Conservation (phyloP, 2,113 vertebrate species). For the Loxodonta africana region DNA sequence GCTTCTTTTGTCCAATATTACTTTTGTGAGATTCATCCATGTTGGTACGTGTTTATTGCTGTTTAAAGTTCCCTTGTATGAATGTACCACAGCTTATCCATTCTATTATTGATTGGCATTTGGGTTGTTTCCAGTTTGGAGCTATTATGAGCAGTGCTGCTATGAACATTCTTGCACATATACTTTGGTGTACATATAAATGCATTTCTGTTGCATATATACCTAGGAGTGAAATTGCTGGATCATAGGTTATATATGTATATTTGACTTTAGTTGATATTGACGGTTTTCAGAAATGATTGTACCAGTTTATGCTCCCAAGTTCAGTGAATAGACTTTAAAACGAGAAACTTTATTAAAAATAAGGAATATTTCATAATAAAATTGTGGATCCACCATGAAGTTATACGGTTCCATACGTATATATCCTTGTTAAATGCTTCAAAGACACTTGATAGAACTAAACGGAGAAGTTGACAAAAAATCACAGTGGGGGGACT, state of each 20-base stretch:
- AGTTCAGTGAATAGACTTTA: background rate
- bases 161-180: background rate
- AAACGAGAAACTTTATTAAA: background rate
- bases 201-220: background rate
- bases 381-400: background rate
- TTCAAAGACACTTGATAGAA: slow-evolving; percentile 30
- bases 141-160: background rate
- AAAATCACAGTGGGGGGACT: background rate
- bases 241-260: background rate
- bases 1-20: background rate
- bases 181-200: background rate
- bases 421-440: background rate
- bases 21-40: background rate
- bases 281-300: slow-evolving; percentile 20
- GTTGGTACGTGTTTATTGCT: background rate
- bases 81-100: background rate
- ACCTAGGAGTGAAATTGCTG: background rate
- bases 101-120: background rate
- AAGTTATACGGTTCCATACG: background rate
- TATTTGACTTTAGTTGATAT: slow-evolving; percentile 2
- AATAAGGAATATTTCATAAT: background rate
- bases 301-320: background rate
- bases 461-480: slow-evolving; percentile 5
- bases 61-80: background rate
- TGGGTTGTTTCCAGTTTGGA: background rate